These are phyloP conservation scores for Gephyroberyx darwinii DNA, from an alignment of 2,797 vertebrate species.

Conservation along the genomic window DNA sequence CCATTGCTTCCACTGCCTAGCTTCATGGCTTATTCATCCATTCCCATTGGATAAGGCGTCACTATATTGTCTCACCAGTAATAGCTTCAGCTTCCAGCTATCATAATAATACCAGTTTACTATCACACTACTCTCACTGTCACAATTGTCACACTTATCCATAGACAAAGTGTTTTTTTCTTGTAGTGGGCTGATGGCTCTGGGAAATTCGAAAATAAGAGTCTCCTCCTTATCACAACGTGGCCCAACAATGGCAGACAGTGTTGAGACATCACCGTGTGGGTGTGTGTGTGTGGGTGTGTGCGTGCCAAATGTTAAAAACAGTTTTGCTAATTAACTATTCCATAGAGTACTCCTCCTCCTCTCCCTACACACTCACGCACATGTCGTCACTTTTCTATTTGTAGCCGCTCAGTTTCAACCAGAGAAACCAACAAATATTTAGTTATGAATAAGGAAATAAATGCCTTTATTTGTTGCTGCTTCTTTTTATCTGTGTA, in stretches of 20 bases:
- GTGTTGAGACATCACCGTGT: conserved; percentile 19
- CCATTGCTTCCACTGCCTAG: conserved; percentile 59
- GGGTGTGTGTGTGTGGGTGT: conserved; percentile 14
- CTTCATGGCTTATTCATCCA: conserved; percentile 68
- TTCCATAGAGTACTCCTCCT: conserved; percentile 32
- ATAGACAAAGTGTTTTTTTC: conserved; percentile 25
- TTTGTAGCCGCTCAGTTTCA: conserved; percentile 39
- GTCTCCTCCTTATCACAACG: background rate
- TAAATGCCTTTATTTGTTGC: conserved; percentile 34
- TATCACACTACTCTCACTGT: conserved; percentile 45
- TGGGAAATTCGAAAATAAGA: conserved; percentile 18
- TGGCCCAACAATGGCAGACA: conserved; percentile 14
- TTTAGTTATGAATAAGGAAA: conserved; percentile 35
- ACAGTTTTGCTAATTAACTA: conserved; percentile 49
- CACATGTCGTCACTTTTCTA: conserved; percentile 31
- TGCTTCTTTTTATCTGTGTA: conserved; percentile 31
- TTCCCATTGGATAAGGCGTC: conserved; percentile 52
- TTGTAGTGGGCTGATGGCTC: background rate
- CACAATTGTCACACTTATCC: conserved; percentile 54
- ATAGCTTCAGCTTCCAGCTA: conserved; percentile 55
- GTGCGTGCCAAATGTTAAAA: conserved; percentile 32
- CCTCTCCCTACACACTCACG: conserved; percentile 26
- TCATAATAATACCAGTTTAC: conserved; percentile 57
- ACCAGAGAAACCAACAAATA: conserved; percentile 22
- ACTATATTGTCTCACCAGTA: conserved; percentile 58